Evolutionary conservation across 1,140 invertebrate genomes (phyloP).

Genomic region (Fopius arisanus): DNA sequence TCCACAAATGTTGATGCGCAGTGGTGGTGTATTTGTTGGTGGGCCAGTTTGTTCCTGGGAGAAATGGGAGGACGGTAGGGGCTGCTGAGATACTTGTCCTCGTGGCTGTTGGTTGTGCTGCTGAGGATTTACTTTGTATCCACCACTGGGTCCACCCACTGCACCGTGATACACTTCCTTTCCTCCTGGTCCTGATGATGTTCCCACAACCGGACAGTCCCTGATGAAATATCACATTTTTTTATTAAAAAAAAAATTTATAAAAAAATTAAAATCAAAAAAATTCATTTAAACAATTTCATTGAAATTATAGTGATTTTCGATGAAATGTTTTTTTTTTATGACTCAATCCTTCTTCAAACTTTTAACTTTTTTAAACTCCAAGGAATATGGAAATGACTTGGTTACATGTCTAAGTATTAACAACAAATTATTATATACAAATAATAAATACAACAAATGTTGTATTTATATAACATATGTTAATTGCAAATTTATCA

Average conservation of each 20-base stretch:
- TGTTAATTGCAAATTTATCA: too few species aligned
- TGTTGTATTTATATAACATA: too few species aligned
- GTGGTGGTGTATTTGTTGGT: slow-evolving; percentile 57
- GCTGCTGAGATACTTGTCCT: slow-evolving; percentile 33
- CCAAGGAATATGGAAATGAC: slow-evolving; percentile 6
- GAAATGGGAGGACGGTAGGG: slow-evolving; percentile 48
- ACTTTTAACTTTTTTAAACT: neutral
- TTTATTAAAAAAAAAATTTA: neutral
- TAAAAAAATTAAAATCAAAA: too few species aligned
- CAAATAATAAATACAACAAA: too few species aligned
- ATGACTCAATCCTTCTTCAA: too few species aligned
- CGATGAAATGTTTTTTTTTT: too few species aligned
- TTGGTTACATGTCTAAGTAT: neutral
- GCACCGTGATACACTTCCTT: slow-evolving; percentile 60
- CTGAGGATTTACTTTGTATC: slow-evolving; percentile 54
- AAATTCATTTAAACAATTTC: too few species aligned
- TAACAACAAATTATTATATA: neutral
- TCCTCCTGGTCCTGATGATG: slow-evolving; percentile 55
- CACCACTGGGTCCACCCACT: slow-evolving; percentile 53
- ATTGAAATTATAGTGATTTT: too few species aligned
- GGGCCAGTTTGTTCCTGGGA: slow-evolving; percentile 52
- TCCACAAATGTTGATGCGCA: slow-evolving; percentile 64
- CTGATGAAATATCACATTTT: slow-evolving; percentile 45
- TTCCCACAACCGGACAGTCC: slow-evolving; percentile 59
- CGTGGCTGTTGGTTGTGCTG: slow-evolving; percentile 54